Conservation (phyloP, 2,113 vertebrate species). For the Motacilla alba region DNA sequence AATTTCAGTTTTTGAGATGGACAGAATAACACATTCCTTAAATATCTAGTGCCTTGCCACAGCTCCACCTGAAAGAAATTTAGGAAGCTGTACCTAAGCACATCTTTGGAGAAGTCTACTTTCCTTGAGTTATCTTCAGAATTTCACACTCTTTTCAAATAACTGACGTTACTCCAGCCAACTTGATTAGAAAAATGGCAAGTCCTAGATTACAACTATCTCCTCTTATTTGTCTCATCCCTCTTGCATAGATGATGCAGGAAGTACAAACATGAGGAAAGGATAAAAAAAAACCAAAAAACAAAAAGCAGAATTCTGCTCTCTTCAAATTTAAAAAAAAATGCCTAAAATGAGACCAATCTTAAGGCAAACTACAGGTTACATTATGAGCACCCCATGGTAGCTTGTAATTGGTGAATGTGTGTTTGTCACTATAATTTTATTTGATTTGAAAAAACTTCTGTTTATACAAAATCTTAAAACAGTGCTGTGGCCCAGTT, state of each 20-base stretch:
- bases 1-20: background rate
- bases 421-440: rapidly evolving
- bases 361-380: background rate
- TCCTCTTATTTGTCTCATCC: background rate
- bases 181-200: background rate
- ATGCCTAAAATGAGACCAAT: background rate
- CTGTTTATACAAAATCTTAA: background rate
- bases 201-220: background rate
- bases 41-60: background rate
- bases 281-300: background rate
- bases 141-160: background rate
- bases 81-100: background rate
- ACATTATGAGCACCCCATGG: background rate
- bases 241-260: background rate
- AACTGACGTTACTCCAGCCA: background rate
- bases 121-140: background rate
- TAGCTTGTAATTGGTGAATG: background rate
- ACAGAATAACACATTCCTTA: background rate
- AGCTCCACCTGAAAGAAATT: background rate
- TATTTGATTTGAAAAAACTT: background rate
- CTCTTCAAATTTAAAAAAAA: background rate
- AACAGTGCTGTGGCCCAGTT: background rate
- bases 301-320: background rate
- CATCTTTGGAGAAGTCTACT: background rate
- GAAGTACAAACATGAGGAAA: background rate